phyloP scores from a whole-genome alignment of 2,888 invertebrate species.

The Agrochola macilenta region DNA sequence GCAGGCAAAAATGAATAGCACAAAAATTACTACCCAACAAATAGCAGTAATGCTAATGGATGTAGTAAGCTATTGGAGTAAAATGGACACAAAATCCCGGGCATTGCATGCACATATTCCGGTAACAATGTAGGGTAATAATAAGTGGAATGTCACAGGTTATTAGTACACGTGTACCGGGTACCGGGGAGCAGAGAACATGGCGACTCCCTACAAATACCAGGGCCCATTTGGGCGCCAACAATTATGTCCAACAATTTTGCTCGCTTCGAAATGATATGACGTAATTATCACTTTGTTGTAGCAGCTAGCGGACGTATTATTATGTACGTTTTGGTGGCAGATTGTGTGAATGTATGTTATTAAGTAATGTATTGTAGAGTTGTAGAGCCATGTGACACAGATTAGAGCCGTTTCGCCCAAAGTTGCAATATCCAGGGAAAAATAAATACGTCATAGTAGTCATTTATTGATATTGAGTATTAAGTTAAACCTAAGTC shows the following conservation, averaged over 20 bases:
- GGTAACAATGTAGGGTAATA: constrained; percentile 63
- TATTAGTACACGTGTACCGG: constrained; percentile 76
- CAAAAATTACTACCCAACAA: constrained; percentile 19
- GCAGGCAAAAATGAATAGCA: neutral
- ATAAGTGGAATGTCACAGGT: constrained; percentile 77
- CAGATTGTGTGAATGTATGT: constrained; percentile 32
- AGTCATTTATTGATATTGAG: too few species aligned
- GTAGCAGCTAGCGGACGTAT: constrained; percentile 5
- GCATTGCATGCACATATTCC: constrained; percentile 50
- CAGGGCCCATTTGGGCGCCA: constrained; percentile 74
- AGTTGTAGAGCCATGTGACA: neutral
- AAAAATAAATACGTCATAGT: neutral
- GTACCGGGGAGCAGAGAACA: constrained; percentile 58
- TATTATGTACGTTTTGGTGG: constrained; percentile 37
- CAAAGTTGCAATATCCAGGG: neutral
- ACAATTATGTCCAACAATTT: constrained; percentile 73
- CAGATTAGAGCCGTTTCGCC: neutral
- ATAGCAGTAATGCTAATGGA: too few species aligned
- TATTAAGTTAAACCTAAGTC: neutral
- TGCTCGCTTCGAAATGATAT: constrained; percentile 62
- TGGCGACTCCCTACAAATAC: constrained; percentile 69
- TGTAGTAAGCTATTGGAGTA: constrained; percentile 5
- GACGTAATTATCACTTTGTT: constrained; percentile 51
- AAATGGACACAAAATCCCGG: constrained; percentile 53
- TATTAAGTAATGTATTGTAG: constrained; percentile 15